Base-by-base conservation (phyloP, 2,888 invertebrate species). In the Phyllotreta cruciferae region DNA sequence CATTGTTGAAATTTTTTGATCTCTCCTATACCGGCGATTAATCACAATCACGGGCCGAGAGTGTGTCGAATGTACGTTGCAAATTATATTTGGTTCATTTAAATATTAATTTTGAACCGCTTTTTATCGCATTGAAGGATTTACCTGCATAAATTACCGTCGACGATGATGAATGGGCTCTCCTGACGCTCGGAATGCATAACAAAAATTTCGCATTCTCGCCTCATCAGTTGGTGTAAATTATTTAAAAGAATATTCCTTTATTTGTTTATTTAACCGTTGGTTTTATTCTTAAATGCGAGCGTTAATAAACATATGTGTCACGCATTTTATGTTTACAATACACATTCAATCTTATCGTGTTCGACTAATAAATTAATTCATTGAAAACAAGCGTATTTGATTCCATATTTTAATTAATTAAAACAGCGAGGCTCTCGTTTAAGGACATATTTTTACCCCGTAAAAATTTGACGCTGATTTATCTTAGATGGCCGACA, bases 121-220 rank as follows among this genome's bases (percentile, higher is more conserved):
- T 49, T 49, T 49, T 49, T 49, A 49, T 49, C 5, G 50, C 35
- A 11, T 24, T 24, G 24, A 24, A 35, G 36, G 24, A n/a, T 50
- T 6, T 36, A 36, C 36, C 10, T 11, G 11, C 36, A 34, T 50
- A 13, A 50, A 36, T 50, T 36, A 24, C 1, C 4, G 24, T 34
- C 24, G 50, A 11, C 35, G 50, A 50, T 50, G 50, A 50, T 50
- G 34, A 37, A 50, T 50, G 50, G 14, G 11, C 50, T 36, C 4
- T 50, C 7, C 36, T 8, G 44, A 3, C n/a, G 14, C 1, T 10
- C 8, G 14, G 7, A 44, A 14, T 9, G 44, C 14, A n/a, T 44
- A 6, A 44, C 10, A 44, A 44, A 13, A 6, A 13, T 44, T 44
- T 44, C 3, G 14, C 4, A n/a, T 44, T n/a, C 24, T n/a, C 24